Conservation (phyloP, 37 sponge, comb jelly and placozoan genomes). For the Geodia barretti region DNA sequence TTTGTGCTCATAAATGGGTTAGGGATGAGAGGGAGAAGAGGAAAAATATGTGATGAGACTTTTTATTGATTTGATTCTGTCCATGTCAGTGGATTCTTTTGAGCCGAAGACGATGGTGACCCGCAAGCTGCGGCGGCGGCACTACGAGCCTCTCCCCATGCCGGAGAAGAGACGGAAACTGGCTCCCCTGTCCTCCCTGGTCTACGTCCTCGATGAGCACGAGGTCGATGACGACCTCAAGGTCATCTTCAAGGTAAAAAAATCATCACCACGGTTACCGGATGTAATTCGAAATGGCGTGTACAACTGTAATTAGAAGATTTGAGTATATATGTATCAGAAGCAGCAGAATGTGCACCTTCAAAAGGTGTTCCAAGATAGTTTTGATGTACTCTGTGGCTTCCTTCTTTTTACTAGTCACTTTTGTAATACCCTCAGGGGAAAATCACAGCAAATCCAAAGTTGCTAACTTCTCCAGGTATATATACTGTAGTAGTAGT, state of each 20-base stretch:
- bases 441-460: neutral
- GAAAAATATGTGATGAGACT: no score
- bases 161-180: conserved; percentile 72
- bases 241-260: conserved; percentile 65
- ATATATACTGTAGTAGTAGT: neutral
- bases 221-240: conserved; percentile 79
- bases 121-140: conserved; percentile 69
- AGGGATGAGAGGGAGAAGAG: neutral
- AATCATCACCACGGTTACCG: neutral
- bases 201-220: conserved; percentile 71
- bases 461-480: conserved; percentile 32
- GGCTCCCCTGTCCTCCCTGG: conserved; percentile 59
- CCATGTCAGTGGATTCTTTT: conserved; percentile 32
- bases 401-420: neutral
- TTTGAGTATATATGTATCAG: no score
- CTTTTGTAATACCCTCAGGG: no score
- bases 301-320: no score
- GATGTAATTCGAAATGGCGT: no score
- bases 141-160: conserved; percentile 63
- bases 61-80: no score
- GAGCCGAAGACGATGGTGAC: conserved; percentile 81
- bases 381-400: neutral
- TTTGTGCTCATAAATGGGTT: no score
- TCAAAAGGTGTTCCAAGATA: neutral
- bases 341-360: neutral